phyloP scores from a whole-genome alignment of 2,797 vertebrate genomes.

The Novumbra hubbsi region DNA sequence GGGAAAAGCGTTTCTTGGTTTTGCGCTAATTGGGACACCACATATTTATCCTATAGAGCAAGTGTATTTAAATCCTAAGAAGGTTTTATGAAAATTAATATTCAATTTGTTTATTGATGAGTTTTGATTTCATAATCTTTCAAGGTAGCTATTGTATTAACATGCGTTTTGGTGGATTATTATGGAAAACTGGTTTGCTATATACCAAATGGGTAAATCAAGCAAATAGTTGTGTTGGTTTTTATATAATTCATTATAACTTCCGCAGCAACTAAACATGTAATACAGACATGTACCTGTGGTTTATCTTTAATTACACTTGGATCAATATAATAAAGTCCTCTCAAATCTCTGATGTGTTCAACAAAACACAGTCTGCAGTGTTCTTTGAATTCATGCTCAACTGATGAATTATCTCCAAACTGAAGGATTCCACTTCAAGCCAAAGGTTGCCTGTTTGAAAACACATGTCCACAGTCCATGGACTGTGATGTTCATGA shows the following conservation, averaged over 20 bases:
- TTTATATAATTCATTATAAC: background rate
- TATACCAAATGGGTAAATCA: background rate
- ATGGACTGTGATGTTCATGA: constrained; percentile 29
- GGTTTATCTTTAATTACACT: background rate
- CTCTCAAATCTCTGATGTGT: constrained; percentile 6
- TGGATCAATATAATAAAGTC: background rate
- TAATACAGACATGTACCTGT: background rate
- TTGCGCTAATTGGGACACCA: constrained; percentile 72
- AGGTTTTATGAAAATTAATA: background rate
- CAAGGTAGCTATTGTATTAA: background rate
- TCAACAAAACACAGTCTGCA: constrained; percentile 5
- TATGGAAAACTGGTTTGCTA: background rate
- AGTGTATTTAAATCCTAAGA: constrained; percentile 53
- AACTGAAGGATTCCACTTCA: constrained; percentile 28
- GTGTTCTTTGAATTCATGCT: constrained; percentile 12
- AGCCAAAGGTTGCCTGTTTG: constrained; percentile 42
- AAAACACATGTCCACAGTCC: constrained; percentile 36
- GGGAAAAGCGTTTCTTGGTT: constrained; percentile 50
- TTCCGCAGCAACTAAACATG: background rate
- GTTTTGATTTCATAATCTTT: background rate
- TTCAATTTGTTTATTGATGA: constrained; percentile 17
- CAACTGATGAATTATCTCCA: constrained; percentile 32
- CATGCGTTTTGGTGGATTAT: background rate
- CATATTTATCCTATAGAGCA: constrained; percentile 39
- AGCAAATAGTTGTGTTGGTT: background rate